Evolutionary conservation across 2,113 vertebrate genomes (phyloP).

Genomic region (Opisthocomus hoazin): DNA sequence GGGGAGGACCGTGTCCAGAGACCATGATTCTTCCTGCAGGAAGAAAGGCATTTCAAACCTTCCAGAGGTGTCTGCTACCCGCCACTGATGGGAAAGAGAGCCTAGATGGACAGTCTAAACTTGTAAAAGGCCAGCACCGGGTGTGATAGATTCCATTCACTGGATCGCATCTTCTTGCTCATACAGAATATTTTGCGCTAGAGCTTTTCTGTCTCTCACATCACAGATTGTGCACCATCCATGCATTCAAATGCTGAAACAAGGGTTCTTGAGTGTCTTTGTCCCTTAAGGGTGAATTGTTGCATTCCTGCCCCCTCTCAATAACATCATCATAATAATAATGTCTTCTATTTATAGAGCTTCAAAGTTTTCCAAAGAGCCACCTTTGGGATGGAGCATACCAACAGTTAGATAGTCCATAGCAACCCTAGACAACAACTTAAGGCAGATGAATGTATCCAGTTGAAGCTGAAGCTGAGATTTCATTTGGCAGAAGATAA

Average conservation of each 20-base stretch:
- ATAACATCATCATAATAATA: background rate
- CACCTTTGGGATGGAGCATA: background rate
- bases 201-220: background rate
- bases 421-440: slow-evolving; percentile 5
- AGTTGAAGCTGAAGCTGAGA: slow-evolving; percentile 20
- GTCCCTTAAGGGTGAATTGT: background rate
- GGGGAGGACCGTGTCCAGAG: background rate
- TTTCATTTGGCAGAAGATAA: slow-evolving; percentile 35
- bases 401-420: background rate
- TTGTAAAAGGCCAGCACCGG: background rate
- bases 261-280: background rate
- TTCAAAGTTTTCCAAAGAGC: slow-evolving; percentile 1
- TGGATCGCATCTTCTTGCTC: background rate
- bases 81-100: background rate
- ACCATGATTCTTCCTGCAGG: background rate
- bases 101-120: background rate
- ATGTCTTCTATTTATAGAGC: slow-evolving; percentile 44
- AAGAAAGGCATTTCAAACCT: background rate
- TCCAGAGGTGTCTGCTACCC: background rate
- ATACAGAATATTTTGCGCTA: background rate
- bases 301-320: background rate
- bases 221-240: background rate
- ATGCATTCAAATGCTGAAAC: background rate
- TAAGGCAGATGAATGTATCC: slow-evolving; percentile 1
- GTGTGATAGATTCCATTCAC: background rate